Percentiles rank a stretch among this genome's conserved stretches.
phyloP scores from a whole-genome alignment of 2,113 vertebrate genomes.

The Lagopus leucura region DNA sequence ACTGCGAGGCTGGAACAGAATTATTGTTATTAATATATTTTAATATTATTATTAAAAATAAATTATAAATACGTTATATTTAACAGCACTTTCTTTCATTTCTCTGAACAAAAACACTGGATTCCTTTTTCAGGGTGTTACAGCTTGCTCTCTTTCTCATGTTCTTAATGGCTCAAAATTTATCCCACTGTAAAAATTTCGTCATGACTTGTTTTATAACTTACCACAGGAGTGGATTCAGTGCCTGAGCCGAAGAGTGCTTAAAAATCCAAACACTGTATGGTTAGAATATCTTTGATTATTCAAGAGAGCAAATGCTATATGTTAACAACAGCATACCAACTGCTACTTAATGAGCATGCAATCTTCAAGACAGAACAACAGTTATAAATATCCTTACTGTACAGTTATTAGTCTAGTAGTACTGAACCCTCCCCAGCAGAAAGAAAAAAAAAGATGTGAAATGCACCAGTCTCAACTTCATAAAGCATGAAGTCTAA shows the following conservation, averaged over 20 bases:
- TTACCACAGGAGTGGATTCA: neutral
- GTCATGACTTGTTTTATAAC: neutral
- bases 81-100: neutral
- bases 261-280: neutral
- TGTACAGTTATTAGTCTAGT: neutral
- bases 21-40: neutral
- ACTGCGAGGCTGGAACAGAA: neutral
- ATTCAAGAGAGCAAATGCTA: neutral
- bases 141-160: neutral
- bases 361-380: neutral
- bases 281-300: neutral
- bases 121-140: neutral
- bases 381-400: neutral
- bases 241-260: neutral
- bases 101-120: neutral
- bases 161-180: neutral
- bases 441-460: neutral
- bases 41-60: neutral
- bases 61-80: neutral
- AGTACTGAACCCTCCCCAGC: neutral
- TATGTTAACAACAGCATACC: neutral
- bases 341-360: neutral
- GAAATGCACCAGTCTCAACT: neutral
- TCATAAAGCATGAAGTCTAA: neutral
- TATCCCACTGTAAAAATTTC: neutral